Evolutionary conservation across 2,113 vertebrate genomes (phyloP).

Genomic region (Scytalopus superciliaris): DNA sequence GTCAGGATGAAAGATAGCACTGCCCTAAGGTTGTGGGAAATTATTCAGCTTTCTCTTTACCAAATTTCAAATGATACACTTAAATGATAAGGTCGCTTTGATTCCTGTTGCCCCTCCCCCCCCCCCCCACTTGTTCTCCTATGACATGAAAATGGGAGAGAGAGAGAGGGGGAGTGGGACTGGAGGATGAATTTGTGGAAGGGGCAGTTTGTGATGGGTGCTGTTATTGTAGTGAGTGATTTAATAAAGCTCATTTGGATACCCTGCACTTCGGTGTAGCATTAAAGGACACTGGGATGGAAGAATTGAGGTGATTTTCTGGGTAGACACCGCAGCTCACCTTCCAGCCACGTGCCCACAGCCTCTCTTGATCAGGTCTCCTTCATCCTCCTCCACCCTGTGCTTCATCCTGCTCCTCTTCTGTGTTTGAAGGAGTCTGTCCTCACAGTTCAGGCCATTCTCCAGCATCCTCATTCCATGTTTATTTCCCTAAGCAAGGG

Average conservation of each 20-base stretch:
- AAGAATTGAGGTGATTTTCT: not conserved
- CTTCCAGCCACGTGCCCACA: not conserved
- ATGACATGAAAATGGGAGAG: not conserved
- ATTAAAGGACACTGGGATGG: not conserved
- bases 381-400: not conserved
- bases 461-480: not conserved
- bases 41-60: constrained; percentile 47
- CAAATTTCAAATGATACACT: not conserved
- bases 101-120: not conserved
- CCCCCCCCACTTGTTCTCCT: not conserved
- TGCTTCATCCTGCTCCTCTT: not conserved
- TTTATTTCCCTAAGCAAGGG: not conserved
- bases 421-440: not conserved
- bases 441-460: not conserved
- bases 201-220: not conserved
- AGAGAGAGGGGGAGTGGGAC: not conserved
- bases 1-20: constrained; percentile 55
- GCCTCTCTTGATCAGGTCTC: not conserved
- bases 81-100: constrained; percentile 16
- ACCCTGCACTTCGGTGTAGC: not conserved
- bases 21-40: constrained; percentile 53
- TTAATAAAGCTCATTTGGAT: not conserved
- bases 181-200: not conserved
- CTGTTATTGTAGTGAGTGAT: not conserved
- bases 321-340: not conserved